These are phyloP conservation scores for Ennomos erosarius DNA, from an alignment of 2,888 invertebrate species.

Conservation along the genomic window DNA sequence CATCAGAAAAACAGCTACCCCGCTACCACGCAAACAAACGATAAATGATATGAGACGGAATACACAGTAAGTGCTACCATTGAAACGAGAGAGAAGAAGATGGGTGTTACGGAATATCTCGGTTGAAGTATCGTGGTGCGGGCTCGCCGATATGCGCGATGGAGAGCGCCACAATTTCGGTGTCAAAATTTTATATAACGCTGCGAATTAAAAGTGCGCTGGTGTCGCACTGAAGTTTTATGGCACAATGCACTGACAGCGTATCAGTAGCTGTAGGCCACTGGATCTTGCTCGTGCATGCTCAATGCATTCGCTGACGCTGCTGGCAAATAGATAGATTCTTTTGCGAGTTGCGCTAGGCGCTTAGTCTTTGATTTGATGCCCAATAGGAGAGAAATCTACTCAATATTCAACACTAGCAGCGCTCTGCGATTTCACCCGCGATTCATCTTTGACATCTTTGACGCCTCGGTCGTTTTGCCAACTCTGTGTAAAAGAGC, in stretches of 20 bases:
- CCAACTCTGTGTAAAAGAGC: no score
- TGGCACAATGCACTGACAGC: constrained; percentile 34
- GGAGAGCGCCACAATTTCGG: constrained; percentile 72
- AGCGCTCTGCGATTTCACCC: no score
- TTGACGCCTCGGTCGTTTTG: no score
- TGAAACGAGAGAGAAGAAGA: constrained; percentile 24
- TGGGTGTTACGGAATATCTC: constrained; percentile 14
- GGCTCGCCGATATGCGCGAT: constrained; percentile 66
- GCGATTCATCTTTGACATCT: no score
- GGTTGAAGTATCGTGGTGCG: constrained; percentile 56
- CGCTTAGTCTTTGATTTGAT: neutral
- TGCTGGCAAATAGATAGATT: constrained; percentile 1
- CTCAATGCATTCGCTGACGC: constrained; percentile 12
- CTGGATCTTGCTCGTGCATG: constrained; percentile 16
- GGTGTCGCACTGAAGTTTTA: constrained; percentile 24
- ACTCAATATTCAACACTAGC: no score
- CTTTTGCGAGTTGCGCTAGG: constrained; percentile 1
- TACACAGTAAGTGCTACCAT: constrained; percentile 4
- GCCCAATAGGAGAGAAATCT: no score
- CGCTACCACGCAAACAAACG: constrained; percentile 58
- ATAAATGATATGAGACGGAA: constrained; percentile 16
- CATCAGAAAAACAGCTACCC: constrained; percentile 82
- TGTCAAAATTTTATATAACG: constrained; percentile 74
- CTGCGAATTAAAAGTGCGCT: constrained; percentile 56
- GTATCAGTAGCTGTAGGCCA: constrained; percentile 8